phyloP scores from a whole-genome alignment of 2,113 vertebrate species.

The Myiozetetes cayanensis region DNA sequence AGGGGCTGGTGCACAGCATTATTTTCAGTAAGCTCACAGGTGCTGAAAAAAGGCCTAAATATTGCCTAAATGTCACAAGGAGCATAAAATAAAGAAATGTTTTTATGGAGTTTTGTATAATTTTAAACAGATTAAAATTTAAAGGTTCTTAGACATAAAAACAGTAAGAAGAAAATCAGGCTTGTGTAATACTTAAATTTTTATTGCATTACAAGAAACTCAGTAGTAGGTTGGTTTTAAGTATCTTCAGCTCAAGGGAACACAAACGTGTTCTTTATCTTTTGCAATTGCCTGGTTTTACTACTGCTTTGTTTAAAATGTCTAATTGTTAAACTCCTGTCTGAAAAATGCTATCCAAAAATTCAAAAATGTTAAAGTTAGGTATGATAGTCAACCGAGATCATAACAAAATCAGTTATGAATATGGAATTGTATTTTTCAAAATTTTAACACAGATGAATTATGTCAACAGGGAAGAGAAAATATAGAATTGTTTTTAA shows the following conservation, averaged over 20 bases:
- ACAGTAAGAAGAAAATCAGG: not conserved
- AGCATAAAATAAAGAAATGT: not conserved
- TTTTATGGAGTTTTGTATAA: not conserved
- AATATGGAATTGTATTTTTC: not conserved
- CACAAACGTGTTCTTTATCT: not conserved
- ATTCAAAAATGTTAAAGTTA: not conserved
- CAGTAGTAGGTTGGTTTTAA: constrained; percentile 5
- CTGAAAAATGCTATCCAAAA: not conserved
- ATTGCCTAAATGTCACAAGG: not conserved
- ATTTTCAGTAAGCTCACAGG: not conserved
- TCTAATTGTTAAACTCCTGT: not conserved
- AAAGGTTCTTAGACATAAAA: not conserved
- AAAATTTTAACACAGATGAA: not conserved
- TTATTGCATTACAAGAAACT: constrained; percentile 4
- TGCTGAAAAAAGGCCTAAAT: not conserved
- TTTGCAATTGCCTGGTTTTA: not conserved
- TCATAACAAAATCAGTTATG: not conserved
- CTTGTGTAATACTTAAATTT: not conserved
- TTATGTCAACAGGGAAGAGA: not conserved
- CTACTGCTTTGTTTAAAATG: not conserved
- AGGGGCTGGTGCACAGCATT: not conserved
- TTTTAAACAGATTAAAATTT: constrained; percentile 1
- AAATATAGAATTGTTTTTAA: not conserved
- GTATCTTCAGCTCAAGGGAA: not conserved
- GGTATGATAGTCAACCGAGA: not conserved